A percentile compares a stretch with the other conserved stretches of the same genome.
phyloP scores from a whole-genome alignment of 1,140 invertebrate genomes.

The Hyphantria cunea region DNA sequence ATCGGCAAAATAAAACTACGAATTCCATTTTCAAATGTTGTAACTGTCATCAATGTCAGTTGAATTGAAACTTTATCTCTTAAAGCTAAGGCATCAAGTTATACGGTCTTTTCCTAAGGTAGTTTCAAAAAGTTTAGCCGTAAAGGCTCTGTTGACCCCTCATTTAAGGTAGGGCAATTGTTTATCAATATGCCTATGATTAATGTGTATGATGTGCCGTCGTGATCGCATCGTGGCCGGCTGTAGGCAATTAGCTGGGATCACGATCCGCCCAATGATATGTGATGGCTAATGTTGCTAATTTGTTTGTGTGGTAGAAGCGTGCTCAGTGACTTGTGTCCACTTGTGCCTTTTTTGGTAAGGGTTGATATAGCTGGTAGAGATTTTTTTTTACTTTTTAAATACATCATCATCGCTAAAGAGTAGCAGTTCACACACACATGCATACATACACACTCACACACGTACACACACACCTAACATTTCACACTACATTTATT shows the following conservation, averaged over 20 bases:
- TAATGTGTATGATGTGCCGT: conserved; percentile 59
- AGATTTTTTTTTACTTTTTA: not conserved
- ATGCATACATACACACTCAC: too few relatives aligned
- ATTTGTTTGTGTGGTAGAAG: conserved; percentile 54
- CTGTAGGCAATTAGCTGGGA: conserved; percentile 64
- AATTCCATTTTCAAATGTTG: conserved; percentile 20
- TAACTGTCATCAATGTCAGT: conserved; percentile 12
- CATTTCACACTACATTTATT: too few relatives aligned
- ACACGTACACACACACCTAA: too few relatives aligned
- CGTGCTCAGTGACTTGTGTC: conserved; percentile 30
- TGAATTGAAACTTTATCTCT: conserved; percentile 23
- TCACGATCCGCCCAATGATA: conserved; percentile 71
- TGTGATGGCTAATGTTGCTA: conserved; percentile 67
- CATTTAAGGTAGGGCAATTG: conserved; percentile 78
- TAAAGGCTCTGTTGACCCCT: conserved; percentile 58
- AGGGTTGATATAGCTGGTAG: not conserved
- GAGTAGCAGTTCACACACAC: too few relatives aligned
- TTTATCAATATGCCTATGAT: conserved; percentile 76
- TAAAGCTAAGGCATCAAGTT: conserved; percentile 29
- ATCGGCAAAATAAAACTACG: conserved; percentile 35
- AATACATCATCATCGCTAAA: not conserved
- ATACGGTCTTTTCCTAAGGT: conserved; percentile 5
- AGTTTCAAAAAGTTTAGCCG: conserved; percentile 30
- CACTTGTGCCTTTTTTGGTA: conserved; percentile 4
- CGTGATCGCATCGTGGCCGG: conserved; percentile 55